Evolutionary conservation across 2,113 vertebrate genomes (phyloP).

Genomic region (Zapornia atra): DNA sequence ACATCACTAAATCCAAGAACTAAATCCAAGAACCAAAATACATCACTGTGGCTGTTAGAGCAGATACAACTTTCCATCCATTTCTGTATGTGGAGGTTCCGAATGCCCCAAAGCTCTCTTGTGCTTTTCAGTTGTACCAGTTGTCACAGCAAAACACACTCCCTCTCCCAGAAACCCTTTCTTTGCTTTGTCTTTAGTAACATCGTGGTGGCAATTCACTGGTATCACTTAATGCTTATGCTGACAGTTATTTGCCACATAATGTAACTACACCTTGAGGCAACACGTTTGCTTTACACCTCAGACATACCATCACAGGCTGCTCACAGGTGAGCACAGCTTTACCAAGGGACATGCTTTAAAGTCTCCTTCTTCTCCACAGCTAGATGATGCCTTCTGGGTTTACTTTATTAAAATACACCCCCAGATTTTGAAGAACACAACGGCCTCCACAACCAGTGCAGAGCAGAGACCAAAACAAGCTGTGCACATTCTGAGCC

Average conservation of each 20-base stretch:
- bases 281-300: rapidly evolving
- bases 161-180: background rate
- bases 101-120: background rate
- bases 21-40: background rate
- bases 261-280: background rate
- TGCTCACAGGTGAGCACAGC: background rate
- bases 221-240: background rate
- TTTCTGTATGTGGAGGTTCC: rapidly evolving
- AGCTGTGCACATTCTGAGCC: background rate
- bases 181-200: background rate
- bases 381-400: background rate
- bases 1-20: background rate
- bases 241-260: background rate
- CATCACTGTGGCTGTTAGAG: background rate
- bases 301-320: background rate
- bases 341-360: background rate
- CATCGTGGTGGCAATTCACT: background rate
- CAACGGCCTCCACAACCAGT: background rate
- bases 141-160: background rate
- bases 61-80: background rate
- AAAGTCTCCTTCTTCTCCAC: background rate
- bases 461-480: background rate
- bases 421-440: background rate
- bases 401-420: background rate
- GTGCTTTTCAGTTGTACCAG: background rate